Conservation (phyloP, 2,113 vertebrate genomes). For the Ictalurus punctatus region DNA sequence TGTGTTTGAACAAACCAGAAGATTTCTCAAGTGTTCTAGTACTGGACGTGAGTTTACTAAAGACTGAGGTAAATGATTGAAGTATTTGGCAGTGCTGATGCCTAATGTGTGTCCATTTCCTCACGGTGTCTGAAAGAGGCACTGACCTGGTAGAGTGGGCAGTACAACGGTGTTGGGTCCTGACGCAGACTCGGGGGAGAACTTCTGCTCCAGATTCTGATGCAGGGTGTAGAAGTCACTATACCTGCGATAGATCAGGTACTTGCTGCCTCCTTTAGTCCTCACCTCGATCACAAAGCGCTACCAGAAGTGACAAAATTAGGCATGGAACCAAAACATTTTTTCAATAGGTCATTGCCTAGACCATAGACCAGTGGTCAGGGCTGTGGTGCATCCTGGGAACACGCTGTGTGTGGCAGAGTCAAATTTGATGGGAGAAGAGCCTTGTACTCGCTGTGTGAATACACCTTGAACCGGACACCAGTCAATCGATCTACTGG, state of each 20-base stretch:
- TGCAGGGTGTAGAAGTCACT: constrained; percentile 85
- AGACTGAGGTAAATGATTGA: neutral
- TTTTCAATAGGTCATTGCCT: no score
- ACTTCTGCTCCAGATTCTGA: constrained; percentile 81
- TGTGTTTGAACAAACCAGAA: neutral
- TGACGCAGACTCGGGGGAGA: constrained; percentile 69
- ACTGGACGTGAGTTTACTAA: neutral
- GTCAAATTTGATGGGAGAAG: no score
- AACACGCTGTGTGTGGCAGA: neutral
- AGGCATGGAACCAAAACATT: neutral
- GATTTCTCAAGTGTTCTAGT: neutral
- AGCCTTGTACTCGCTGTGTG: no score
- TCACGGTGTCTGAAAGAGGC: neutral
- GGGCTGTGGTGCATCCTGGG: neutral
- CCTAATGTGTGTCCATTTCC: neutral
- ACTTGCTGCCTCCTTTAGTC: constrained; percentile 86
- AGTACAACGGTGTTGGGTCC: constrained; percentile 75
- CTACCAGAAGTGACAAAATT: constrained; percentile 62
- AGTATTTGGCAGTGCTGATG: neutral
- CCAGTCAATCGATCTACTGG: neutral
- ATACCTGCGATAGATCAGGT: constrained; percentile 92
- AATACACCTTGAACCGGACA: neutral
- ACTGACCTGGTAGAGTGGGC: constrained; percentile 84
- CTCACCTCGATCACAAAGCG: constrained; percentile 93
- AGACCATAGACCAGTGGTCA: neutral